A percentile compares a stretch with the other conserved stretches of the same genome.
phyloP scores from a whole-genome alignment of 23 tunicate genomes.

The Aplidium turbinatum region DNA sequence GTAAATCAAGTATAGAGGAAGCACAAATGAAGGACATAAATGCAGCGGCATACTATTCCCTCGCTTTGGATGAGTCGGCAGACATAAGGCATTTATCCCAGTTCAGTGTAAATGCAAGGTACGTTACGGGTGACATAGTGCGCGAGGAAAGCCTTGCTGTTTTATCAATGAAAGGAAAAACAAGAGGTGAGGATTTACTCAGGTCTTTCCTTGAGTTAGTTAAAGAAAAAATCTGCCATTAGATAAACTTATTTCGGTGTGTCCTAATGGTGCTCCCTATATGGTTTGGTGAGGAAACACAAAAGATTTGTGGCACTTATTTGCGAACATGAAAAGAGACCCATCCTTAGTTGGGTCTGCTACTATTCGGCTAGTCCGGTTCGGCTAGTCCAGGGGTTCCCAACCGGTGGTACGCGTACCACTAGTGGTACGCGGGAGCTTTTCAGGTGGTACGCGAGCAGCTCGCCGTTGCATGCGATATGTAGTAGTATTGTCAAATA shows the following conservation, averaged over 20 bases:
- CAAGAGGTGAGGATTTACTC: conserved; percentile 49
- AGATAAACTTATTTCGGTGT: conserved; percentile 47
- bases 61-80: conserved; percentile 51
- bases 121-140: conserved; percentile 42
- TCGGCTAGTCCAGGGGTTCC: no score
- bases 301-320: conserved; percentile 30
- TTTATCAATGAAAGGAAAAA: conserved; percentile 47
- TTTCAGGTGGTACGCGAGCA: no score
- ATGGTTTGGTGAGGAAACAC: conserved; percentile 38
- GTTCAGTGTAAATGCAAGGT: conserved; percentile 52
- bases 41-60: conserved; percentile 41
- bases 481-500: no score
- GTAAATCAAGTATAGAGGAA: conserved; percentile 48
- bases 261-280: conserved; percentile 46
- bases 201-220: conserved; percentile 33
- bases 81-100: conserved; percentile 52
- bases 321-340: conserved; percentile 43
- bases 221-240: conserved; percentile 40
- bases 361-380: no score
- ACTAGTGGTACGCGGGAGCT: no score
- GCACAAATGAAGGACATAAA: conserved; percentile 44
- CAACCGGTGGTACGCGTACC: no score
- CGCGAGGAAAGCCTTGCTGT: conserved; percentile 49
- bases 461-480: no score
- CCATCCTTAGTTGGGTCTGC: conserved; percentile 45